Conservation (phyloP, 2,797 vertebrate species). For the Pagetopsis macropterus region DNA sequence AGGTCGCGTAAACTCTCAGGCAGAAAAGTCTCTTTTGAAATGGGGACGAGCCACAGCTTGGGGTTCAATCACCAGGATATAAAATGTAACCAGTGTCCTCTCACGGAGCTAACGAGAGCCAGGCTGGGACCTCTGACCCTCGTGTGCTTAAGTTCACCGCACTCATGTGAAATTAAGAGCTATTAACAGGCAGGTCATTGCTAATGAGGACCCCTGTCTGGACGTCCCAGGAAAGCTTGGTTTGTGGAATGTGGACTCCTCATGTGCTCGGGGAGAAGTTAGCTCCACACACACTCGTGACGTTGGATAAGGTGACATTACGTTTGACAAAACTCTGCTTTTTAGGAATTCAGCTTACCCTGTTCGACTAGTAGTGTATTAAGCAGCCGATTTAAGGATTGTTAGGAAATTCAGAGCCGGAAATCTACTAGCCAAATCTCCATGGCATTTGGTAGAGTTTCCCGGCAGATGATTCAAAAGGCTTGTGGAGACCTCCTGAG, state of each 20-base stretch:
- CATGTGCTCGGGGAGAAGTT: conserved; percentile 41
- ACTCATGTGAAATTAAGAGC: conserved; percentile 81
- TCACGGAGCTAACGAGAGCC: conserved; percentile 76
- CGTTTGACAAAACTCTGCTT: conserved; percentile 32
- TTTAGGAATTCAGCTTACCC: conserved; percentile 17
- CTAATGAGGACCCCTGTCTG: conserved; percentile 81
- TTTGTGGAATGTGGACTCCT: conserved; percentile 65
- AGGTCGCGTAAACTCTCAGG: conserved; percentile 79
- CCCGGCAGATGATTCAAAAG: not conserved
- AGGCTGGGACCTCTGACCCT: conserved; percentile 71
- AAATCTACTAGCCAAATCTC: not conserved
- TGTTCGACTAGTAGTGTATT: not conserved
- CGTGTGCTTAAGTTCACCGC: conserved; percentile 59
- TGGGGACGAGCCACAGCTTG: conserved; percentile 52
- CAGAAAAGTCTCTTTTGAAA: conserved; percentile 71
- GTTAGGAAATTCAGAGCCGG: not conserved
- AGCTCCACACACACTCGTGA: conserved; percentile 30
- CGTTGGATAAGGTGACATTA: conserved; percentile 15
- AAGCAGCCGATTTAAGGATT: not conserved
- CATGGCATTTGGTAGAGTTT: not conserved
- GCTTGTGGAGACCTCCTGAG: not conserved
- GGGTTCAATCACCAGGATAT: conserved; percentile 64
- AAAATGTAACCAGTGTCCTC: conserved; percentile 69
- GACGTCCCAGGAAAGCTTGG: conserved; percentile 44
- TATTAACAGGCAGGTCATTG: conserved; percentile 72